phyloP scores from a whole-genome alignment of 2,888 invertebrate genomes.

The Macrosiphum euphorbiae region DNA sequence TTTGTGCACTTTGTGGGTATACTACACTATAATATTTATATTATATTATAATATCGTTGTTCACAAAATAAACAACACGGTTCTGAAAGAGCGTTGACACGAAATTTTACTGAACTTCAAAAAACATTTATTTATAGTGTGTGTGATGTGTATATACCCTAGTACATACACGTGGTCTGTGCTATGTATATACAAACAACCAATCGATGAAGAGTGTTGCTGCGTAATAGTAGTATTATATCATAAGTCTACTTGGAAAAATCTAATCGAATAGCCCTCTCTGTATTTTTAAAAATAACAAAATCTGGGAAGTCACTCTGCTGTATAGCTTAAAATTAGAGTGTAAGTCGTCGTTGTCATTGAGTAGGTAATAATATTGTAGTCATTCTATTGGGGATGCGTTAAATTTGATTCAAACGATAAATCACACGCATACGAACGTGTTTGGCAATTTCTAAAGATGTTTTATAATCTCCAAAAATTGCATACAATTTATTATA shows the following conservation, averaged over 20 bases:
- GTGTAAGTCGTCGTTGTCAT: no score
- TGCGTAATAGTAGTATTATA: neutral
- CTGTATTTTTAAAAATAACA: neutral
- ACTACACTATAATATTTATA: neutral
- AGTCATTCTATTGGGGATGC: no score
- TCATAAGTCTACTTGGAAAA: neutral
- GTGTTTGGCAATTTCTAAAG: neutral
- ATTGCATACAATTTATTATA: neutral
- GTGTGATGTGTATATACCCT: neutral
- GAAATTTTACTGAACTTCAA: neutral
- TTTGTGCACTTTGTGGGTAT: neutral
- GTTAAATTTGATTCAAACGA: no score
- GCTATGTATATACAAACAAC: neutral
- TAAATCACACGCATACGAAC: no score
- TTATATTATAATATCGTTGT: neutral
- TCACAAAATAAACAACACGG: neutral
- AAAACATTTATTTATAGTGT: constrained; percentile 16
- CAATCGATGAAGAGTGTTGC: neutral
- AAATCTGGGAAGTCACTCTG: neutral
- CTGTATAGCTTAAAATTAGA: neutral
- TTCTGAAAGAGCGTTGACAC: neutral
- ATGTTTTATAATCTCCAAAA: neutral
- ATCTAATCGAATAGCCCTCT: neutral
- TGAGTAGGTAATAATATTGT: no score
- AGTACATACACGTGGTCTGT: neutral